Evolutionary conservation across 2,888 invertebrate species (phyloP), one percentile per base, ranked within the genome.

Genomic region (Trichogramma dendrolimi): DNA sequence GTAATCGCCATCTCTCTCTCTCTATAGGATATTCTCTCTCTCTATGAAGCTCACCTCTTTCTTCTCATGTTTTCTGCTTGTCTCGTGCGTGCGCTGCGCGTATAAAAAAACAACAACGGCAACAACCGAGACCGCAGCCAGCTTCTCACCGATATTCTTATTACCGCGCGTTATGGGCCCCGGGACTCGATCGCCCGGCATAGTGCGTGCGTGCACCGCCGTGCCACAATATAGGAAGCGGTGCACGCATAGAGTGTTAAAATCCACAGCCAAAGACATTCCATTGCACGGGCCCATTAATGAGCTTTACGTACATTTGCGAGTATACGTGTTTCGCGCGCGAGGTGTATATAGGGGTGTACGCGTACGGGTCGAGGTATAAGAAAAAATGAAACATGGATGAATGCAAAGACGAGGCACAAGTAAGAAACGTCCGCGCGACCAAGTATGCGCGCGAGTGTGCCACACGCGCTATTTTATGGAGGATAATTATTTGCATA

Each of bases 1-100:
- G 68, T 61, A 62, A 63, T 66, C 62, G 63, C 63, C 58, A 58
- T 59, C 61, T 55, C 58, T 47, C 42, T 61, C 52, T 53, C 49
- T 50, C 56, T 55, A 39, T 11, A 10, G 38, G 39, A 7, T 10
- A 38, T 43, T 52, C 46, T 52, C 49, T 43, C 38, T 57, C 48
- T 54, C 55, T 40, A 50, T 44, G 39, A 53, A 53, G 60, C 58
- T 52, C 64, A 65, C 65, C 7, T 41, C 27, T 27, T 27, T 27
- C 27, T 27, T 27, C 27, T 27, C 27, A 27, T 27, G 27, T 27
- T 27, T 27, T 27, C 2, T 27, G 1, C 27, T 27, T 27, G 27
- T 27, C 27, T 27, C 27, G 27, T 27, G 27, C 27, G 27, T 27
- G 27, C 27, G 27, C 2, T 27, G 27, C 27, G 27, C 27, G 27